A percentile compares a stretch with the other conserved stretches of the same genome.
Conservation (phyloP, 2,888 invertebrate genomes). For the Platycheirus albimanus region DNA sequence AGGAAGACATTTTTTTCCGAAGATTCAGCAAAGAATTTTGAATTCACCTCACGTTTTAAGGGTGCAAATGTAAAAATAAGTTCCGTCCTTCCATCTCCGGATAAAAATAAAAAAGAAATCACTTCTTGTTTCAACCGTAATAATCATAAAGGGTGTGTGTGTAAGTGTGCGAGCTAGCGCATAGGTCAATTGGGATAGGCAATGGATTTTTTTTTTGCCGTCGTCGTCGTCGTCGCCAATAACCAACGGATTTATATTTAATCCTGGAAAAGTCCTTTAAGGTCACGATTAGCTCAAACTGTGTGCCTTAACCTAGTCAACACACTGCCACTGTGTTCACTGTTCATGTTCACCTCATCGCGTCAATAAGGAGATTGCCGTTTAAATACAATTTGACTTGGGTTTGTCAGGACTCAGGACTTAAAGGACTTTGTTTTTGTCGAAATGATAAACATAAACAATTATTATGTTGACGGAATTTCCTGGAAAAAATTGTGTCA, state of each 20-base stretch:
- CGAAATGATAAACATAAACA: constrained; percentile 16
- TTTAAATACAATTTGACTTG: constrained; percentile 18
- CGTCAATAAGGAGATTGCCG: too few species aligned
- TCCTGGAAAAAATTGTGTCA: not conserved
- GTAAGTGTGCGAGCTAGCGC: too few species aligned
- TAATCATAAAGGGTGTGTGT: constrained; percentile 12
- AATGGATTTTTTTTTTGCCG: not conserved
- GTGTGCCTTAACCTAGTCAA: not conserved
- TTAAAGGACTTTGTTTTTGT: too few species aligned
- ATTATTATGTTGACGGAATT: constrained; percentile 2
- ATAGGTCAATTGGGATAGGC: not conserved
- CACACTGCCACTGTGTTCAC: constrained; percentile 1
- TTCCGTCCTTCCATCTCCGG: not conserved
- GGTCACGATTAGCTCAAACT: constrained; percentile 6
- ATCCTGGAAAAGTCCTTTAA: constrained; percentile 18
- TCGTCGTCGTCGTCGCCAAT: too few species aligned
- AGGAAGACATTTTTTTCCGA: too few species aligned
- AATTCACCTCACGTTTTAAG: constrained; percentile 46
- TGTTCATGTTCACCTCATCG: too few species aligned
- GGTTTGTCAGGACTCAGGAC: not conserved
- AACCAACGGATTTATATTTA: constrained; percentile 15
- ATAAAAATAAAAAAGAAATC: constrained; percentile 12
- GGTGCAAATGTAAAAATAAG: constrained; percentile 46
- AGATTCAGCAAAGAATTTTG: constrained; percentile 19
- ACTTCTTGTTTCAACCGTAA: constrained; percentile 10